A percentile compares a stretch with the other conserved stretches of the same genome.
phyloP scores from a whole-genome alignment of 2,888 invertebrate genomes.

The Malthinus flaveolus region DNA sequence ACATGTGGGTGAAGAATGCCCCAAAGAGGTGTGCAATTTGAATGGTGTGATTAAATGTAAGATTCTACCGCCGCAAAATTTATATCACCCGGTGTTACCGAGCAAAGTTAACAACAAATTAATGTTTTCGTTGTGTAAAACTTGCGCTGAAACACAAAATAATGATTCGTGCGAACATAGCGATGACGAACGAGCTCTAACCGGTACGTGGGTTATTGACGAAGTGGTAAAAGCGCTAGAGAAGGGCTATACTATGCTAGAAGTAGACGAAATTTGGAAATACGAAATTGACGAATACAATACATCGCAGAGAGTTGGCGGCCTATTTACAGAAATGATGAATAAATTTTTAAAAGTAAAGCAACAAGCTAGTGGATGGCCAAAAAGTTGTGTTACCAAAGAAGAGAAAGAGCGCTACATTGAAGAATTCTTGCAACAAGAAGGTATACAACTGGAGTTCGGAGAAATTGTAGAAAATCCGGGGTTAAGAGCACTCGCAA shows the following conservation, averaged over 20 bases:
- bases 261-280: conserved; percentile 42
- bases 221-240: conserved; percentile 40
- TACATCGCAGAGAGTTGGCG: conserved; percentile 13
- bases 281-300: conserved; percentile 35
- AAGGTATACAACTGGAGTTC: conserved; percentile 34
- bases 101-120: not conserved
- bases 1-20: conserved; percentile 31
- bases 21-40: conserved; percentile 9
- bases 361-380: conserved; percentile 38
- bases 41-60: conserved; percentile 9
- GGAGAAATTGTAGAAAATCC: not conserved
- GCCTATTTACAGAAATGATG: conserved; percentile 35
- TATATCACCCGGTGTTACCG: conserved; percentile 10
- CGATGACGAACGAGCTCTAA: not conserved
- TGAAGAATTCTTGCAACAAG: conserved; percentile 28
- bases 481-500: not conserved
- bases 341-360: conserved; percentile 39
- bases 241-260: conserved; percentile 36
- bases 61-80: conserved; percentile 1
- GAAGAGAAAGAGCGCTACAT: conserved; percentile 33
- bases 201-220: conserved; percentile 43
- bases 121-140: conserved; percentile 1
- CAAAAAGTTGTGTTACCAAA: conserved; percentile 15
- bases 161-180: not conserved
- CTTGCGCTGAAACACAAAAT: not conserved